These are phyloP conservation scores for Amblyopsis hoosieri DNA, from an alignment of 2,797 vertebrate genomes.

Conservation along the genomic window DNA sequence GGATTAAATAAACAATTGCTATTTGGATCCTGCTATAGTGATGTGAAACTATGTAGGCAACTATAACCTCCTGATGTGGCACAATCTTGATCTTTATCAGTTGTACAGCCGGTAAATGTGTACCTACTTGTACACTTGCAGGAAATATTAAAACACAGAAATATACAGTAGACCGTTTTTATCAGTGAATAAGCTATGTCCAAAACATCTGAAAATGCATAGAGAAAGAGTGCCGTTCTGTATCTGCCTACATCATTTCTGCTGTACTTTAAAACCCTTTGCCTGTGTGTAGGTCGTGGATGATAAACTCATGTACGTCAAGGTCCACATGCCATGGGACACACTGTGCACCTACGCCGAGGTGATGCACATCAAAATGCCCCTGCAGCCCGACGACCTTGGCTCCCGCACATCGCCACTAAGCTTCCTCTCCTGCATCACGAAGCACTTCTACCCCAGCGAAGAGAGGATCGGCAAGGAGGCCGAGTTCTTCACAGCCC, in stretches of 20 bases:
- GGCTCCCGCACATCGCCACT: conserved; percentile 75
- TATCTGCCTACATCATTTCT: too few relatives aligned
- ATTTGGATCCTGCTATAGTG: background rate
- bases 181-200: too few relatives aligned
- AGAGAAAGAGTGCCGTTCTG: too few relatives aligned
- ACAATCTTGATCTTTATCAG: background rate
- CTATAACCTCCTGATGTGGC: too few relatives aligned
- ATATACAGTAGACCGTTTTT: too few relatives aligned
- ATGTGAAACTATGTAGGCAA: too few relatives aligned
- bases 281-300: conserved; percentile 77
- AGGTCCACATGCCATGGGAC: conserved; percentile 91
- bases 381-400: conserved; percentile 83
- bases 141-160: background rate
- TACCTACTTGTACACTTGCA: background rate
- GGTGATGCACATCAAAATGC: conserved; percentile 90
- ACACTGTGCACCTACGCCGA: conserved; percentile 87
- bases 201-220: too few relatives aligned
- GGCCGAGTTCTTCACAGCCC: conserved; percentile 90
- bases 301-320: conserved; percentile 85
- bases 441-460: conserved; percentile 83
- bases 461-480: conserved; percentile 85
- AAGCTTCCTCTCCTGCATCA: conserved; percentile 82
- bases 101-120: background rate
- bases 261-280: background rate
- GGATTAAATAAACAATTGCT: background rate